Conservation (phyloP, 2,888 invertebrate species). For the Drosophila koepferae region DNA sequence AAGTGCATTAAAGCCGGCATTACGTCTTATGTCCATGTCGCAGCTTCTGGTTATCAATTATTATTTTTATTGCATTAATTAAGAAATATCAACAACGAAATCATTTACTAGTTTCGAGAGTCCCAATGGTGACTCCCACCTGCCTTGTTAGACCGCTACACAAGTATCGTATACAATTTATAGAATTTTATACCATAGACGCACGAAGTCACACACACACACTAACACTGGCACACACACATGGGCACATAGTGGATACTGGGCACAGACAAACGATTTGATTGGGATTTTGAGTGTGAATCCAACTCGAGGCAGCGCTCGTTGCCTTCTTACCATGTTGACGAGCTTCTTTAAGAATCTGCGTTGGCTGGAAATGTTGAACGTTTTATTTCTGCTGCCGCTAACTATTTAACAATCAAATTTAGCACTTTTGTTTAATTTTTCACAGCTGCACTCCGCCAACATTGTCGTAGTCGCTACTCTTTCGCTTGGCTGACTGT, state of each 20-base stretch:
- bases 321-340: conserved; percentile 65
- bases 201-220: conserved; percentile 15
- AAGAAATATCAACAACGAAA: conserved; percentile 15
- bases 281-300: conserved; percentile 30
- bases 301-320: neutral
- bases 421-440: conserved; percentile 64
- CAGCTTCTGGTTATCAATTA: neutral
- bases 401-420: conserved; percentile 41
- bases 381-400: conserved; percentile 41
- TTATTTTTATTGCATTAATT: conserved; percentile 5
- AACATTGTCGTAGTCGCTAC: conserved; percentile 72
- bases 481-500: conserved; percentile 40
- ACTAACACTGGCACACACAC: conserved; percentile 14
- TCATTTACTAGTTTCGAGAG: conserved; percentile 19
- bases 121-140: conserved; percentile 42
- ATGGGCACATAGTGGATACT: conserved; percentile 27
- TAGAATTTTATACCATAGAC: conserved; percentile 51
- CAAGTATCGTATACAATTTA: conserved; percentile 43
- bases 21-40: neutral
- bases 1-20: conserved; percentile 23
- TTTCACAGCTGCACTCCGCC: conserved; percentile 63
- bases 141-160: conserved; percentile 20
- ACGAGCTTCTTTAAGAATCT: conserved; percentile 70
- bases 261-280: conserved; percentile 40
- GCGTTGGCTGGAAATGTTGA: conserved; percentile 71